Evolutionary conservation across 2,888 invertebrate genomes (phyloP), one percentile per base, ranked within the genome.

Genomic region (Mythimna albipuncta): DNA sequence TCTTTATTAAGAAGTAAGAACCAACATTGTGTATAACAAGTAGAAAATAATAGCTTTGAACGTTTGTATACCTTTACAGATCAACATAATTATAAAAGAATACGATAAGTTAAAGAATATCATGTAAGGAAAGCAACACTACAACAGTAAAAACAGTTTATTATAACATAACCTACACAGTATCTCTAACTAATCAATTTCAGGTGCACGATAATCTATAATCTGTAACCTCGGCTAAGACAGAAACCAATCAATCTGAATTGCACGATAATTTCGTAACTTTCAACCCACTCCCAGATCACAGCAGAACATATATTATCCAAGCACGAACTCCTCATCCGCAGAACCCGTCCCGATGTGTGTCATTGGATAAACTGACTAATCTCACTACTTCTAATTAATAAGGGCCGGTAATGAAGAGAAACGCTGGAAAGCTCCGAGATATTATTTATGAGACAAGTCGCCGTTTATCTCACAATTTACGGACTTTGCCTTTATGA

Each of bases 391-490:
- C 58, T 61, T 69, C 69, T 85, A 83, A 83, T 84, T 83, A 84
- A 85, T 72, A 83, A 82, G 79, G 44, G 41, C n/a, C 67, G 65
- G 80, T 81, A 81, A 81, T 81, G 83, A 81, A 81, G 81, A 82
- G 81, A 81, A 82, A 81, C 81, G 67, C 59, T 69, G 83, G 81
- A 79, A 79, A 81, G 79, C 79, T 66, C 19, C 47, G 58, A 66
- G 69, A 82, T 81, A 81, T 81, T 81, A 84, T 85, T 85, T 83
- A 85, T 64, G 77, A 58, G 80, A 75, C 80, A 72, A 71, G 64
- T 64, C 63, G 26, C 11, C 69, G 70, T 79, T 77, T 84, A 83
- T 80, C 80, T 85, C 62, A 70, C 67, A 79, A 75, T 77, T 82
- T 82, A 82, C 83, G 10, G 83, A 73, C 73, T 41, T 75, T 63